phyloP scores from a whole-genome alignment of 2,888 invertebrate species.

The Megaustenia siamemsis region DNA sequence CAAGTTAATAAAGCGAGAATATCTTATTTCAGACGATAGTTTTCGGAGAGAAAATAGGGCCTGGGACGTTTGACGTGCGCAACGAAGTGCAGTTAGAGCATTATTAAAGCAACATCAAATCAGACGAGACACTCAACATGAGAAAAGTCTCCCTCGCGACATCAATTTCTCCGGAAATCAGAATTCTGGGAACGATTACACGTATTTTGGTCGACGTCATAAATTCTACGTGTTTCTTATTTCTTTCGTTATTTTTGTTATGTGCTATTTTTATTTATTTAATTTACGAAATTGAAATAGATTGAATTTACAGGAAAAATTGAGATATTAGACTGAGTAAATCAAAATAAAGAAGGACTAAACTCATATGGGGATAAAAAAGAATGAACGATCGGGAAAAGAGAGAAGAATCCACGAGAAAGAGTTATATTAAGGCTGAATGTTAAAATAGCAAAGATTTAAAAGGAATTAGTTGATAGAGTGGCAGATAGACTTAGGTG shows the following conservation, averaged over 20 bases:
- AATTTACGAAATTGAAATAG: not conserved
- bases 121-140: conserved; percentile 3
- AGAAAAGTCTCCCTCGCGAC: conserved; percentile 11
- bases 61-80: not conserved
- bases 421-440: too few relatives aligned
- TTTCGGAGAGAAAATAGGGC: not conserved
- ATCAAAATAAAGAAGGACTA: not conserved
- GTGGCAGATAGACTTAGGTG: not conserved
- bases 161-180: not conserved
- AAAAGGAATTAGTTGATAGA: not conserved
- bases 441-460: too few relatives aligned
- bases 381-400: too few relatives aligned
- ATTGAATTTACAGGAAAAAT: not conserved
- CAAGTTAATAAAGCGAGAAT: not conserved
- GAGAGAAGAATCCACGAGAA: too few relatives aligned
- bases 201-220: not conserved
- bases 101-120: conserved; percentile 10
- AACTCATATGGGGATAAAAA: too few relatives aligned
- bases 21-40: not conserved
- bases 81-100: not conserved
- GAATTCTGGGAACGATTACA: not conserved
- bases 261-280: not conserved
- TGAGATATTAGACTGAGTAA: not conserved
- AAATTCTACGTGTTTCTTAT: not conserved
- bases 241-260: not conserved